These are phyloP conservation scores for Diprion similis DNA, from an alignment of 1,140 invertebrate species.

Conservation along the genomic window DNA sequence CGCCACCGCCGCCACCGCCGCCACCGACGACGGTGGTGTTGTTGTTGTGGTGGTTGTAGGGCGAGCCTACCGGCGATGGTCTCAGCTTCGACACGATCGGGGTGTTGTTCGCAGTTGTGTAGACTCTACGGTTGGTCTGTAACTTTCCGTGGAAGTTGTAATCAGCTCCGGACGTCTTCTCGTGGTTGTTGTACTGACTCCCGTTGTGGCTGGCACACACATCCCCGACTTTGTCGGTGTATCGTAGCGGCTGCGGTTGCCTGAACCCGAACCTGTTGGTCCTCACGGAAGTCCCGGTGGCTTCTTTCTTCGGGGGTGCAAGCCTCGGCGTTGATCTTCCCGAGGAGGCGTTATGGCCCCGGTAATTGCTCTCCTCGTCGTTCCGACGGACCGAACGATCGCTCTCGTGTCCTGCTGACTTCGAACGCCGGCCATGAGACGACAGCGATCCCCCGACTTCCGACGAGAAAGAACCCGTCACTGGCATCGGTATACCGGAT, in stretches of 20 bases:
- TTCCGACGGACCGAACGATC: conserved; percentile 35
- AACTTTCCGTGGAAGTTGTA: conserved; percentile 20
- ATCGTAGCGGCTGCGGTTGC: conserved; percentile 48
- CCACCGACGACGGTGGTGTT: conserved; percentile 17
- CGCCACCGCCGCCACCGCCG: neutral
- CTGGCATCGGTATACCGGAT: conserved; percentile 60
- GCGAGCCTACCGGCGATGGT: conserved; percentile 35
- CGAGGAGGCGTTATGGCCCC: conserved; percentile 44
- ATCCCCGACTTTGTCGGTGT: conserved; percentile 61
- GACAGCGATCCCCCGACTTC: conserved; percentile 31
- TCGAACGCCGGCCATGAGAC: conserved; percentile 49
- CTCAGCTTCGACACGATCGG: conserved; percentile 34
- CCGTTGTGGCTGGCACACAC: conserved; percentile 47
- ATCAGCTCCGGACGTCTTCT: conserved; percentile 32
- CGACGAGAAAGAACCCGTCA: conserved; percentile 49
- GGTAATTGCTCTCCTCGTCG: conserved; percentile 41
- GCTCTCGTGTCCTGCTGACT: conserved; percentile 55
- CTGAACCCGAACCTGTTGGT: conserved; percentile 65
- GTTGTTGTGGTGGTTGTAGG: conserved; percentile 17
- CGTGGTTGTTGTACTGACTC: conserved; percentile 45
- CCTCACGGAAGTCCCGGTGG: conserved; percentile 49
- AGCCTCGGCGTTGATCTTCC: conserved; percentile 61
- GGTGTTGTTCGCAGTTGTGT: conserved; percentile 19
- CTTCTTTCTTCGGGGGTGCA: conserved; percentile 63
- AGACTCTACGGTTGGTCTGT: conserved; percentile 21